These are phyloP conservation scores for Sepiola atlantica DNA, from an alignment of 2,888 invertebrate genomes.

Conservation along the genomic window DNA sequence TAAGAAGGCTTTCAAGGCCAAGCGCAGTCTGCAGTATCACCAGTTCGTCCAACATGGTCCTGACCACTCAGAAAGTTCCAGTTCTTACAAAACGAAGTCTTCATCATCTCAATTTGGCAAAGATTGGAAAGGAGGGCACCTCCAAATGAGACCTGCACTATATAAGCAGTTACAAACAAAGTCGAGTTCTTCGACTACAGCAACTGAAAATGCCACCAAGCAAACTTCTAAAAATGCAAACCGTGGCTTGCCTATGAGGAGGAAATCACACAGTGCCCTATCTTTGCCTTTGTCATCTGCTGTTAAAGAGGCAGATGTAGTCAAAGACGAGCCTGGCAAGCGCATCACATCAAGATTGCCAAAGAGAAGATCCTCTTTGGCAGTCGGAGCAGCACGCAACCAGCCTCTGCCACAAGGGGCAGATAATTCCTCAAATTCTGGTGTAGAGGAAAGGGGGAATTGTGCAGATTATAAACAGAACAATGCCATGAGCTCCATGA, in stretches of 20 bases:
- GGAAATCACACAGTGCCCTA: slow-evolving; percentile 37
- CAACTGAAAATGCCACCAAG: background rate
- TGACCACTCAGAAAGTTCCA: slow-evolving; percentile 3
- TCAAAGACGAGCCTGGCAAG: background rate
- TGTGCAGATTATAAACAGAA: slow-evolving; percentile 6
- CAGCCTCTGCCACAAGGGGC: background rate
- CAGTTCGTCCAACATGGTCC: slow-evolving; percentile 56
- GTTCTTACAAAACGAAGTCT: slow-evolving; percentile 34
- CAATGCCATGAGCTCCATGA: slow-evolving; percentile 41
- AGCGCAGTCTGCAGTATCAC: slow-evolving; percentile 69
- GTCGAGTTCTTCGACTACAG: slow-evolving; percentile 3
- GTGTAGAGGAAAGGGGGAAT: slow-evolving; percentile 24
- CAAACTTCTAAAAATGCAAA: slow-evolving; percentile 32
- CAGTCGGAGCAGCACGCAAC: background rate
- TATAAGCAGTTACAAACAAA: slow-evolving; percentile 37
- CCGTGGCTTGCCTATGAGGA: slow-evolving; percentile 39
- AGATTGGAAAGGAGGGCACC: background rate
- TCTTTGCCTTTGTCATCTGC: slow-evolving; percentile 36
- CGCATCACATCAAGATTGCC: slow-evolving; percentile 15
- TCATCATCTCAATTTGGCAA: slow-evolving; percentile 32
- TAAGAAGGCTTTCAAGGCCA: slow-evolving; percentile 70
- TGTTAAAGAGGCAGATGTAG: slow-evolving; percentile 39
- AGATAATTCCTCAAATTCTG: slow-evolving; percentile 32
- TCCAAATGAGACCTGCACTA: slow-evolving; percentile 38
- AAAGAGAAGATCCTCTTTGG: slow-evolving; percentile 36